Evolutionary conservation across 2,113 vertebrate genomes (phyloP).

Genomic region (Petaurus breviceps): DNA sequence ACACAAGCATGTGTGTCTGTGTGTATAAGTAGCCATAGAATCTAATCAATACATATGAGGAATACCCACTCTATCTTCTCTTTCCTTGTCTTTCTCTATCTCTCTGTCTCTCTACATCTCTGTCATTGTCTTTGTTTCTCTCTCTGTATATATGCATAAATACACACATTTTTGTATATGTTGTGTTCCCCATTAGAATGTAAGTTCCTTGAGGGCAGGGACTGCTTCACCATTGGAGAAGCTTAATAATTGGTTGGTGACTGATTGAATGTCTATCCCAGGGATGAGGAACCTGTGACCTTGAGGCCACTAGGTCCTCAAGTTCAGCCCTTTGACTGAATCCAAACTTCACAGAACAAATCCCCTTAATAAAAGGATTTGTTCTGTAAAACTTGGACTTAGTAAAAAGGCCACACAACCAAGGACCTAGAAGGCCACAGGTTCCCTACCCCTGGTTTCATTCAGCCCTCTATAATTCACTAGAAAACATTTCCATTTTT

Average conservation of each 20-base stretch:
- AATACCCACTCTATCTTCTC: neutral
- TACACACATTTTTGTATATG: no score
- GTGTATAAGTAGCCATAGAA: neutral
- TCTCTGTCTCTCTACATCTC: neutral
- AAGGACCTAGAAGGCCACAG: no score
- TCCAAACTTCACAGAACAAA: no score
- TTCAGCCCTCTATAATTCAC: neutral
- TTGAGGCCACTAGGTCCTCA: no score
- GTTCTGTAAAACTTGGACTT: no score
- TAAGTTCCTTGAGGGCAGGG: neutral
- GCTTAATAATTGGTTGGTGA: neutral
- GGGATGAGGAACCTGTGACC: no score
- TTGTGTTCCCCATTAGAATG: neutral
- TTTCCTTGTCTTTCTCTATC: neutral
- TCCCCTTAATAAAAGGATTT: no score
- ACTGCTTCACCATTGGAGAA: neutral
- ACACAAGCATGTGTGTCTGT: neutral
- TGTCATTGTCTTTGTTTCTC: no score
- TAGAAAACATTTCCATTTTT: neutral
- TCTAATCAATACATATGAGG: neutral
- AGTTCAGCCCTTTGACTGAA: no score
- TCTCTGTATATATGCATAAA: no score
- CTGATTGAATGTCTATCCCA: neutral
- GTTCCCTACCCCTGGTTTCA: neutral
- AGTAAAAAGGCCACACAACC: no score